phyloP scores from a whole-genome alignment of 2,888 invertebrate species.

The Cheilosia soror region DNA sequence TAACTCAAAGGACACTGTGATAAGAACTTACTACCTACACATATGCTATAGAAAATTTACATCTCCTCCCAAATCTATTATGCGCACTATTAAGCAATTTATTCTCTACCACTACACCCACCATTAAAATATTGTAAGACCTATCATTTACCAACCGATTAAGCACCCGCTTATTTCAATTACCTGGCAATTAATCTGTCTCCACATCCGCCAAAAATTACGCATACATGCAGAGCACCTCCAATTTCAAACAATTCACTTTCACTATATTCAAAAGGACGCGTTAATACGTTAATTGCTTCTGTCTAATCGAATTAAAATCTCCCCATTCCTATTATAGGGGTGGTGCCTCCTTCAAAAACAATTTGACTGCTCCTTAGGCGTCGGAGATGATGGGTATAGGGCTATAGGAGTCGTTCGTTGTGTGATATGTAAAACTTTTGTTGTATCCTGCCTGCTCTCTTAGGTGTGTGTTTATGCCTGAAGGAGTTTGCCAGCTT shows the following conservation, averaged over 20 bases:
- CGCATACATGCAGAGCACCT: conserved; percentile 14
- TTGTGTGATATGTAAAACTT: conserved; percentile 31
- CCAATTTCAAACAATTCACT: neutral
- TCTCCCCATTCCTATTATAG: conserved; percentile 68
- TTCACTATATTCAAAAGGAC: conserved; percentile 79
- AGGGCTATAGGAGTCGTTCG: conserved; percentile 10
- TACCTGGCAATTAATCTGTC: conserved; percentile 44
- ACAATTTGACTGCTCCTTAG: conserved; percentile 66
- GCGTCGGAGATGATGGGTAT: conserved; percentile 44
- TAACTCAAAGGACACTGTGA: too few relatives aligned
- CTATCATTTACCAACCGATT: conserved; percentile 51
- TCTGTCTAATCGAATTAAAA: conserved; percentile 84
- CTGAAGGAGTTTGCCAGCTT: conserved; percentile 73
- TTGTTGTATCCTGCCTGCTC: conserved; percentile 39
- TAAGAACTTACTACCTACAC: too few relatives aligned
- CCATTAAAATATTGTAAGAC: too few relatives aligned
- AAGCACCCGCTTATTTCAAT: conserved; percentile 47
- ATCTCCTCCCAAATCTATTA: too few relatives aligned
- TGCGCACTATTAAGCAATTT: too few relatives aligned
- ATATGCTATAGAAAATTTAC: too few relatives aligned
- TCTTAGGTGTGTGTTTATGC: conserved; percentile 79
- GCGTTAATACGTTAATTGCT: conserved; percentile 84
- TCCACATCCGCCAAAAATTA: conserved; percentile 47
- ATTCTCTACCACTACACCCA: neutral
- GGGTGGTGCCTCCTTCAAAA: conserved; percentile 5